These are phyloP conservation scores for Mythimna loreyi DNA, from an alignment of 2,888 invertebrate genomes.

Conservation along the genomic window DNA sequence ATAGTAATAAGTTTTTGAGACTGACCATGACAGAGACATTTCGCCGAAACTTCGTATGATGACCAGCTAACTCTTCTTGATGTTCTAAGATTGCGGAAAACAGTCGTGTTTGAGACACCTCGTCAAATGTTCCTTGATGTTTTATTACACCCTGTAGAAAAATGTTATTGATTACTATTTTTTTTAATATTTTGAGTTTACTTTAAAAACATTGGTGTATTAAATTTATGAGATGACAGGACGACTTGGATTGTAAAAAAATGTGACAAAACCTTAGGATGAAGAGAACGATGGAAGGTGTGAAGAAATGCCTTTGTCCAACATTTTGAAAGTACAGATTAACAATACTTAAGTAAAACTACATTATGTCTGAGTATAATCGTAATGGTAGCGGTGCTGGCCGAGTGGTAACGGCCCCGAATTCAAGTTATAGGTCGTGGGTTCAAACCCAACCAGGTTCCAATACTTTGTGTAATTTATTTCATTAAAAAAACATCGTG, in stretches of 20 bases:
- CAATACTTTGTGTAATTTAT: too few species aligned
- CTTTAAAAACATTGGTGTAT: background rate
- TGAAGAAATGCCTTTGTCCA: background rate
- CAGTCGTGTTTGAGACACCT: slow-evolving; percentile 88
- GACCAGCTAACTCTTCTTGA: slow-evolving; percentile 57
- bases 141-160: slow-evolving; percentile 91
- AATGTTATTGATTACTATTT: background rate
- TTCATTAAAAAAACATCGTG: too few species aligned
- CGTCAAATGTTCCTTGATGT: slow-evolving; percentile 89
- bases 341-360: too few species aligned
- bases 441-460: too few species aligned
- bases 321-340: background rate
- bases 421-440: too few species aligned
- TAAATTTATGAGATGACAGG: background rate
- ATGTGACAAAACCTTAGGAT: background rate
- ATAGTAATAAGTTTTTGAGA: background rate
- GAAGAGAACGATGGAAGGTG: background rate
- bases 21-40: slow-evolving; percentile 70
- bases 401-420: too few species aligned
- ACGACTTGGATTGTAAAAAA: background rate
- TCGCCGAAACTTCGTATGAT: slow-evolving; percentile 67
- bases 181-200: background rate
- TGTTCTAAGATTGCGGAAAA: slow-evolving; percentile 85
- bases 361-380: too few species aligned
- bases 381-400: too few species aligned